Evolutionary conservation across 2,797 vertebrate genomes (phyloP), one percentile per base, ranked within the genome.

Genomic region (Peromyscus eremicus): DNA sequence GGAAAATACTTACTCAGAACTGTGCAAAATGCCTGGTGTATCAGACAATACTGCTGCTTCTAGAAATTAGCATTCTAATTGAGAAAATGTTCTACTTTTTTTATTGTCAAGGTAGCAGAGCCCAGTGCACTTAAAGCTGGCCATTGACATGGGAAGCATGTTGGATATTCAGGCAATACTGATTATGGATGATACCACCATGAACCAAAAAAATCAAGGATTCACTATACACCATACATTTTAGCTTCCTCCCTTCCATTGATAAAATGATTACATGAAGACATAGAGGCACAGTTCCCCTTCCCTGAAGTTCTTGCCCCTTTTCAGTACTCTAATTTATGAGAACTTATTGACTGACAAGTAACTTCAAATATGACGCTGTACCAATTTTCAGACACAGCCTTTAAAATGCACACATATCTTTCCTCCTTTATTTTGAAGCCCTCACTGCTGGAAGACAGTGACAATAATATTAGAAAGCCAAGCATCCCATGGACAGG

Each of bases 1-100:
- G 43, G 52, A 52, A 80, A 90, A 55, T 49, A 57, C 46, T 70
- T 85, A 71, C 32, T 19, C 60, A 62, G 25, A n/a, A 12, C 40
- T 91, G 16, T 89, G 17, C 40, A 88, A 95, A 96, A n/a, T 27
- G 34, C 92, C 29, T 75, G 37, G 60, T 81, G n/a, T n/a, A 37
- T 40, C 83, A 57, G 21, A 75, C 17, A 70, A 62, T 52, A 52
- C 12, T 52, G 3, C 32, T 16, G 40, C 0, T 52, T 89, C 49
- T 62, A 81, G 27, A 94, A 60, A 64, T 88, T 80, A 40, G 37
- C 6, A 76, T 84, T 70, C 12, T 94, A 94, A 75, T 43, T 4
- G 43, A 92, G 10, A 81, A 57, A 94, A 83, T n/a, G 4, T 71
- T 91, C 86, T 76, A 73, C 46, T n/a, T 49, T 23, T 87, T 25